These are phyloP conservation scores for Orgyia antiqua DNA, from an alignment of 2,888 invertebrate genomes.

Conservation along the genomic window DNA sequence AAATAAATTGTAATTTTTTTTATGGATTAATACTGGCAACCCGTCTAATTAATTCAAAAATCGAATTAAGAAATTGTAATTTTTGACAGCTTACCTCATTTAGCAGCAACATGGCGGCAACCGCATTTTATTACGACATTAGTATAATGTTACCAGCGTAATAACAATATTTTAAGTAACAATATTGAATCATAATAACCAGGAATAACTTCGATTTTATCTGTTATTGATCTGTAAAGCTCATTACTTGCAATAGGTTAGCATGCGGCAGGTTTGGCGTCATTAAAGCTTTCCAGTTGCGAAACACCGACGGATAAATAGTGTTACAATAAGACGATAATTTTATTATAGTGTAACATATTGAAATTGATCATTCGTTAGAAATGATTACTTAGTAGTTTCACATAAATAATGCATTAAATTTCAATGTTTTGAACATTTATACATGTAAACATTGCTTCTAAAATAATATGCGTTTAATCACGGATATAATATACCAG, in stretches of 20 bases:
- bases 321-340: slow-evolving; percentile 16
- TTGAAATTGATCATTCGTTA: no score
- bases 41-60: no score
- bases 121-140: background rate
- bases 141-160: slow-evolving; percentile 2
- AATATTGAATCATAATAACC: slow-evolving; percentile 15
- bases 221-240: slow-evolving; percentile 26
- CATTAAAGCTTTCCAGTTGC: slow-evolving; percentile 40
- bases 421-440: no score
- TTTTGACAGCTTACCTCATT: slow-evolving; percentile 3
- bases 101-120: no score
- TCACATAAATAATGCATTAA: no score
- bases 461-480: no score
- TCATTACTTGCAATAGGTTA: slow-evolving; percentile 31
- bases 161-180: slow-evolving; percentile 5
- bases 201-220: slow-evolving; percentile 21
- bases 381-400: no score
- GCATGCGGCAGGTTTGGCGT: slow-evolving; percentile 36
- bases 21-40: no score
- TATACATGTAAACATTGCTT: no score
- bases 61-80: slow-evolving; percentile 1
- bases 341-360: slow-evolving; percentile 7
- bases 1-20: no score
- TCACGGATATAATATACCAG: no score
- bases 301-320: slow-evolving; percentile 21